Evolutionary conservation across 1,140 invertebrate genomes (phyloP), one percentile per base, ranked within the genome.

Genomic region (Zaprionus nigranus): DNA sequence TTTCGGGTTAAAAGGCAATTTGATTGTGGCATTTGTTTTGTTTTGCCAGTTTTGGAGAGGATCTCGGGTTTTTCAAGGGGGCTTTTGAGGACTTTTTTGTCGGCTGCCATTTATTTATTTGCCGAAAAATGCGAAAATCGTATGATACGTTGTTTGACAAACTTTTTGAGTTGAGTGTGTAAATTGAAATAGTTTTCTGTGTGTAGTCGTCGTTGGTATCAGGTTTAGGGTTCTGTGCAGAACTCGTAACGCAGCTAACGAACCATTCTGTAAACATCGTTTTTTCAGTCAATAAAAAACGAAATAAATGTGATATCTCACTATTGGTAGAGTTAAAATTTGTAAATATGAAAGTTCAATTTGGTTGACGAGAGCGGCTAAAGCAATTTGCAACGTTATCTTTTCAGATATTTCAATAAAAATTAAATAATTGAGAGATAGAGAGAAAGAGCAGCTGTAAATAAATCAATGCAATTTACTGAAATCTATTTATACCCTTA

Each of bases 1-100:
- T 26, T 20, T 49, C 2, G 12, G 40, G 38, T 15, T 56, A 53
- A 57, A 77, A 54, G 51, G 62, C 53, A 80, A 69, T 70, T 84
- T 80, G 62, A 59, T 77, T 77, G 73, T 62, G 78, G 81, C 49
- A 70, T 80, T 80, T 73, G 60, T 80, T 80, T 79, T 72, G 54
- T 68, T 79, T 68, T 17, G 3, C 40, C 24, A 40, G 22, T 51
- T 75, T 34, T 51, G 30, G 15, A 28, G 38, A 17, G 11, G 15
- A 26, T 43, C 1, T 66, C 56, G 53, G 43, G 5, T 12, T 63
- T 26, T 51, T 46, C 4, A 24, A 22, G 26, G 3, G 24, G 15
- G 1, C 1, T 15, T 54, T 30, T 30, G 9, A 34, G 30, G 30
- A 34, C 30, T 34, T 34, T 30, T 34, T 46, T 60, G 54, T 56